These are phyloP conservation scores for Perca fluviatilis DNA, from an alignment of 2,113 vertebrate species.

Conservation along the genomic window DNA sequence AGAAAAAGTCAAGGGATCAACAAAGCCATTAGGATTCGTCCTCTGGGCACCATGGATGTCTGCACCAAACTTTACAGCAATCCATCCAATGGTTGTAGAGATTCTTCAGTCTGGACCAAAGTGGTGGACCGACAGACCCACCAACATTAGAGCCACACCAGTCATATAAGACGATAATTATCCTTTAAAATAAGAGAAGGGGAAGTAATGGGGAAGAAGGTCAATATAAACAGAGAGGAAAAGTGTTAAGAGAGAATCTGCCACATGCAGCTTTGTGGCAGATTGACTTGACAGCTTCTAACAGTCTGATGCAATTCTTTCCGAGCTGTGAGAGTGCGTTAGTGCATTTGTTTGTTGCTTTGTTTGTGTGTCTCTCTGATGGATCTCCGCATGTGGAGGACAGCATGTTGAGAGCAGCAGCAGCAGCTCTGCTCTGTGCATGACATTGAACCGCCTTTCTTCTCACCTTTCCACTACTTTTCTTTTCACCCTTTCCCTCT, in stretches of 20 bases:
- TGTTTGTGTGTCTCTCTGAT: slow-evolving; percentile 14
- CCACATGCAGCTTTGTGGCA: slow-evolving; percentile 21
- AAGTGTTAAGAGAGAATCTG: background rate
- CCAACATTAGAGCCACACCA: background rate
- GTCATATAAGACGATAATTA: background rate
- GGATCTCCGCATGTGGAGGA: slow-evolving; percentile 44
- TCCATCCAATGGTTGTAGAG: background rate
- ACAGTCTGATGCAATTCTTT: slow-evolving; percentile 44
- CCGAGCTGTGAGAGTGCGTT: slow-evolving; percentile 9
- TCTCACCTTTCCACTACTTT: background rate
- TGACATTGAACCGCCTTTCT: slow-evolving; percentile 12
- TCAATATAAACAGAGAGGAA: background rate
- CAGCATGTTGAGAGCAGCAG: slow-evolving; percentile 44
- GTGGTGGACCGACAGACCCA: background rate
- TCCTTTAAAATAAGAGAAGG: slow-evolving; percentile 6
- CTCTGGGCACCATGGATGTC: background rate
- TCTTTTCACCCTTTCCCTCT: background rate
- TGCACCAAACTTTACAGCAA: background rate
- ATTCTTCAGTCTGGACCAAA: background rate
- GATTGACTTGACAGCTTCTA: slow-evolving; percentile 28
- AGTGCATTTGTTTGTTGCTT: background rate
- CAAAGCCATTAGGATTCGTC: background rate
- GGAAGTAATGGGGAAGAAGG: background rate
- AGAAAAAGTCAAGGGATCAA: background rate
- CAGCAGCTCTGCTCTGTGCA: slow-evolving; percentile 24